These are phyloP conservation scores for Anoncus sp. DNA, from an alignment of 2,888 invertebrate genomes.

Conservation along the genomic window DNA sequence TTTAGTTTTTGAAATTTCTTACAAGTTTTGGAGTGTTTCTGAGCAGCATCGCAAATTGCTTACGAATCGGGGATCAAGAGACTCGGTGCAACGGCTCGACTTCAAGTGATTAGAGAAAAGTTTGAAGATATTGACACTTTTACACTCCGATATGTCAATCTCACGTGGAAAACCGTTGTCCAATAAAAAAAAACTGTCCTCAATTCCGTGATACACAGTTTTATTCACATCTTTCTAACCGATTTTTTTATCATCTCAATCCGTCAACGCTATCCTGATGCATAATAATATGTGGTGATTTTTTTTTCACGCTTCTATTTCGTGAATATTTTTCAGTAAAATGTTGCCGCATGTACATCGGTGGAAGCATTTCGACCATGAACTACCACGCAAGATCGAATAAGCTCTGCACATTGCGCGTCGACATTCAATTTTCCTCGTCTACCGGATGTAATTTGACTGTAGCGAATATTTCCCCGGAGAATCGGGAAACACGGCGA, in stretches of 20 bases:
- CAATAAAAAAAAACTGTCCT: too few species aligned
- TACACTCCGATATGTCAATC: too few species aligned
- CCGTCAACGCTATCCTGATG: neutral
- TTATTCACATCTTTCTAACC: neutral
- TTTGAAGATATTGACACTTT: too few species aligned
- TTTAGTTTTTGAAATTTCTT: too few species aligned
- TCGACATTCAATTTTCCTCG: constrained; percentile 50
- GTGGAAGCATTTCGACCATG: constrained; percentile 13
- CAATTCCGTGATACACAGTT: neutral
- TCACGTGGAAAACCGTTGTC: too few species aligned
- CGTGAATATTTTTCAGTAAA: neutral
- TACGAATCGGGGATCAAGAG: too few species aligned
- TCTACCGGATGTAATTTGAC: constrained; percentile 56
- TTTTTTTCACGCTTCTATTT: neutral
- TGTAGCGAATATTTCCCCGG: constrained; percentile 58
- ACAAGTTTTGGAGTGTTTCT: too few species aligned
- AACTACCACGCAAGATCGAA: constrained; percentile 26
- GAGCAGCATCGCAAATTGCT: too few species aligned
- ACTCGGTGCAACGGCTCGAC: too few species aligned
- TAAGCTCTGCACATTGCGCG: constrained; percentile 25
- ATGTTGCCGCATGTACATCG: neutral
- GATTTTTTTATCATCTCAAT: neutral
- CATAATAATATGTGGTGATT: neutral
- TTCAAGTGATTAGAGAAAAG: too few species aligned
- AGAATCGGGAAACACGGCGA: constrained; percentile 44